Evolutionary conservation across 2,797 vertebrate genomes (phyloP), one percentile per base, ranked within the genome.

Genomic region (Enteromius afrohamiltoni): DNA sequence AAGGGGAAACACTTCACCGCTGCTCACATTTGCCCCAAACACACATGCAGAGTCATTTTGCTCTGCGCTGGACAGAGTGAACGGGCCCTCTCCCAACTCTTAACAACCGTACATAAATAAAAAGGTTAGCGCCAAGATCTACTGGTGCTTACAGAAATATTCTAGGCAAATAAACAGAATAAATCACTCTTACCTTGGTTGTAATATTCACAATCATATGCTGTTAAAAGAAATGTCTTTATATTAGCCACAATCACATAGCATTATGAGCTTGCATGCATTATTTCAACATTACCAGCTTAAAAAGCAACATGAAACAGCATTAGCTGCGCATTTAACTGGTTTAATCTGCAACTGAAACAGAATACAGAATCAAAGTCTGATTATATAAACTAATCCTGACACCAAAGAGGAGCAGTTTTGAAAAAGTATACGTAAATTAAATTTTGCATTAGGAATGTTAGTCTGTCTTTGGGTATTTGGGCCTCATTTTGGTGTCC

Each of bases 161-260:
- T 26, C 3, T 8, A 37, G 17, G 40, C 40, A 64, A 29, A 40
- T 55, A 26, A 37, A 23, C 31, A 37, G 14, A 42, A 77, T 62
- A 40, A 40, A 67, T 53, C 0, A 42, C 29, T 42, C 95, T 65
- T 95, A 99, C 98, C 98, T 97, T 96, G 96, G 91, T 99, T 99
- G 89, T 97, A 98, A 92, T 97, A 98, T 94, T 99, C 98, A 94
- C 98, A 99, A 84, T 99, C 97, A 88, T 96, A 97, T 31, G 97
- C 98, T 99, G 93, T 90, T 96, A 95, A 70, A 89, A 79, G 94
- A 87, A 85, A 86, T 11, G 83, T 80, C 55, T 3, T 86, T 60
- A 70, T n/a, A 76, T 67, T 84, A 51, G 77, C 6, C 0, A 2
- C 14, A 74, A 16, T 49, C 37, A 16, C 1, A 19, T 5, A 42